A percentile compares a stretch with the other conserved stretches of the same genome.
Evolutionary conservation across 2,888 invertebrate species (phyloP).

Genomic region (Sminthurinus aureus): DNA sequence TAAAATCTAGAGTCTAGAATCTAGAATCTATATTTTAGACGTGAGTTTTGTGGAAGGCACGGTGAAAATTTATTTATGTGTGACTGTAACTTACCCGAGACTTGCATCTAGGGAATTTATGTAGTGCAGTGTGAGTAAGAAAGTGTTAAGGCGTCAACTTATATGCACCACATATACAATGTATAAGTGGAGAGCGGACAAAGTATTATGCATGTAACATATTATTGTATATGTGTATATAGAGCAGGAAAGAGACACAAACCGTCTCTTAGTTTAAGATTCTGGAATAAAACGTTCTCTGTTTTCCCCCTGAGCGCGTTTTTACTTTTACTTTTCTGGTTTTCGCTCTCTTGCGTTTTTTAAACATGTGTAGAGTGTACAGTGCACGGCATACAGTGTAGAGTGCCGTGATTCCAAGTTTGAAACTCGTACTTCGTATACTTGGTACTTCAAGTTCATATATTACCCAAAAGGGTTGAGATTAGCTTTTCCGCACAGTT

Average conservation of each 20-base stretch:
- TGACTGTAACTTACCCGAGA: slow-evolving; percentile 16
- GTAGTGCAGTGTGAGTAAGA: not conserved
- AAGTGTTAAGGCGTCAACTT: slow-evolving; percentile 12
- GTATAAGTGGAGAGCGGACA: not conserved
- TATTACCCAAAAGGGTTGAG: slow-evolving; percentile 35
- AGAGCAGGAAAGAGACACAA: not conserved
- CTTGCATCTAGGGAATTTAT: slow-evolving; percentile 39
- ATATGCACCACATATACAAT: too few relatives aligned
- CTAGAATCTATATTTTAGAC: too few relatives aligned
- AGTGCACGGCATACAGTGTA: too few relatives aligned
- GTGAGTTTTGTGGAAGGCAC: not conserved
- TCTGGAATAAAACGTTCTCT: not conserved
- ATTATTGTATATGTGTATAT: too few relatives aligned
- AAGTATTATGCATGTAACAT: too few relatives aligned
- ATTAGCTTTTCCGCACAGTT: slow-evolving; percentile 36
- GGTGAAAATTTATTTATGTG: slow-evolving; percentile 31
- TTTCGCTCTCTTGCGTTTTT: not conserved
- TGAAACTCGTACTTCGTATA: not conserved
- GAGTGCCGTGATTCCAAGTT: too few relatives aligned
- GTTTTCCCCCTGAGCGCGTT: slow-evolving; percentile 23
- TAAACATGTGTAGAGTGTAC: too few relatives aligned
- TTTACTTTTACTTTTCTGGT: slow-evolving; percentile 13
- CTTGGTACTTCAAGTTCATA: slow-evolving; percentile 24
- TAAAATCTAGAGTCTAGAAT: too few relatives aligned
- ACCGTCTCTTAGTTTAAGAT: slow-evolving; percentile 4